Conservation (phyloP, 1,140 invertebrate species). For the Drosophila malerkotliana region DNA sequence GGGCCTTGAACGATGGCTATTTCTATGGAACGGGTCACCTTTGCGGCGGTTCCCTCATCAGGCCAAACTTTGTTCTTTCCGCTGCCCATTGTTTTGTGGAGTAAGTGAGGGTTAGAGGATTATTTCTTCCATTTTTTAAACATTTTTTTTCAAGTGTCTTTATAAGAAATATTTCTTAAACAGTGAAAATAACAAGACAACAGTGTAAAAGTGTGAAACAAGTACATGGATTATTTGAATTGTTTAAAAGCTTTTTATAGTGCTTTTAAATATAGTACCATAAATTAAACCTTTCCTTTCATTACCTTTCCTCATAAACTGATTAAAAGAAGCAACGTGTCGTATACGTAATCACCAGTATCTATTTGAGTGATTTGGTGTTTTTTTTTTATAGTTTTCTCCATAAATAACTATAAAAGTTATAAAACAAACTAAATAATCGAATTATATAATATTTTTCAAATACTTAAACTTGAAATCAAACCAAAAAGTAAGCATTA, state of each 20-base stretch:
- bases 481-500: too few species aligned
- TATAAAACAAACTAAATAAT: not conserved
- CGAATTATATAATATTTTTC: too few species aligned
- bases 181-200: too few species aligned
- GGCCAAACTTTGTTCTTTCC: slow-evolving; percentile 71
- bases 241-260: too few species aligned
- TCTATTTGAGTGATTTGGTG: not conserved
- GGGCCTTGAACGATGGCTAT: slow-evolving; percentile 67
- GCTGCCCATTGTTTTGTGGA: slow-evolving; percentile 85
- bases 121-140: not conserved
- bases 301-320: not conserved
- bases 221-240: too few species aligned
- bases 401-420: not conserved
- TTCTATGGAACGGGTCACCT: slow-evolving; percentile 76
- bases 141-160: too few species aligned
- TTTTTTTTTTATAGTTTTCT: not conserved
- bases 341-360: not conserved
- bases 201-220: too few species aligned
- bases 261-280: too few species aligned
- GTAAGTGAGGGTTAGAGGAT: slow-evolving; percentile 45
- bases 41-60: slow-evolving; percentile 83
- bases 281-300: too few species aligned
- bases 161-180: too few species aligned
- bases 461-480: too few species aligned
- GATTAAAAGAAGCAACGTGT: not conserved